Evolutionary conservation across 2,888 invertebrate genomes (phyloP).

Genomic region (Rhorus exstirpatorius): DNA sequence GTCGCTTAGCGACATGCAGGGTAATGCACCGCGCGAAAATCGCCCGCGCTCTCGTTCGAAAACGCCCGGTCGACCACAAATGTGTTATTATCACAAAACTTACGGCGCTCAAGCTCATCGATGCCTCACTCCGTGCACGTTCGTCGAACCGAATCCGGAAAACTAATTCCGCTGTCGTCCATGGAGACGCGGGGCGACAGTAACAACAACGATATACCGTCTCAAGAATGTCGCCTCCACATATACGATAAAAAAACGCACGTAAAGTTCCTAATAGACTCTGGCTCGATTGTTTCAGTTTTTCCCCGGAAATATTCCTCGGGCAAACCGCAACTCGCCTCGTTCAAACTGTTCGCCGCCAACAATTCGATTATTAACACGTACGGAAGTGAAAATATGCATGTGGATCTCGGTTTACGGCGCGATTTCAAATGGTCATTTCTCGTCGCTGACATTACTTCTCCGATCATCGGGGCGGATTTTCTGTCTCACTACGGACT

Average conservation of each 20-base stretch:
- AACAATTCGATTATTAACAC: background rate
- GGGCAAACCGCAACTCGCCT: background rate
- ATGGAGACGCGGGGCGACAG: background rate
- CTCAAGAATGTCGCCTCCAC: background rate
- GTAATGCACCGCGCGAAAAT: background rate
- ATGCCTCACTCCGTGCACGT: too few species aligned
- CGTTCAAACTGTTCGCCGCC: background rate
- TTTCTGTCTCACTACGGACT: background rate
- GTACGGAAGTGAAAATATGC: background rate
- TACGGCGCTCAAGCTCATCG: background rate
- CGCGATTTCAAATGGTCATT: background rate
- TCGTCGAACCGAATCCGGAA: background rate
- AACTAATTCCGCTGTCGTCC: background rate
- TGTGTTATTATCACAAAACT: background rate
- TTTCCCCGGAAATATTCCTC: background rate
- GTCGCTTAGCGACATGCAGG: background rate
- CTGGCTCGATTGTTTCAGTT: background rate
- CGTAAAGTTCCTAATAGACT: background rate
- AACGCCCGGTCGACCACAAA: background rate
- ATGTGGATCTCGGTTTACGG: background rate
- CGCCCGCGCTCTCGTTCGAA: background rate
- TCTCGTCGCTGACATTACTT: background rate
- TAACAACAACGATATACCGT: background rate
- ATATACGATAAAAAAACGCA: too few species aligned
- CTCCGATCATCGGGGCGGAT: background rate